phyloP scores from a whole-genome alignment of 2,797 vertebrate species.

The Vespertilio murinus region DNA sequence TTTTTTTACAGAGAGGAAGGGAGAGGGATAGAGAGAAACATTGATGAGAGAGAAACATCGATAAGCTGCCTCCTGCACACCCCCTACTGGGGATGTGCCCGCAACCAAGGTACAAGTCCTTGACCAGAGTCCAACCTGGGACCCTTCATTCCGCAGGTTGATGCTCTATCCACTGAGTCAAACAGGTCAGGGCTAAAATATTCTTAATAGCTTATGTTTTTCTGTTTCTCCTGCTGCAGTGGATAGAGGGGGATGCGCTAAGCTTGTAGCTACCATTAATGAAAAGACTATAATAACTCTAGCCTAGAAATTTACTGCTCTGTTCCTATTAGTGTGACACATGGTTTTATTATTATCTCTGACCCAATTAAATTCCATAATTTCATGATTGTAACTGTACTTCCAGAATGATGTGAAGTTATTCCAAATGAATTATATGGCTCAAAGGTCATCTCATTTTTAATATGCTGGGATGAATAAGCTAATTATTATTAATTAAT shows the following conservation, averaged over 20 bases:
- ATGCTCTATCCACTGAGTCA: too few species aligned
- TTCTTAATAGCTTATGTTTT: neutral
- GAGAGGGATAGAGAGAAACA: too few species aligned
- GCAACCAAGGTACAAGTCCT: too few species aligned
- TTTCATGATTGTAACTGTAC: neutral
- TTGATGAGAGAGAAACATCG: too few species aligned
- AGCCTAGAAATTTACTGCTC: conserved; percentile 24
- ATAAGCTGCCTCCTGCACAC: too few species aligned
- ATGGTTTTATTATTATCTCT: conserved; percentile 13
- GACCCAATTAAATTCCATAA: conserved; percentile 35
- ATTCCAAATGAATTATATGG: conserved; percentile 35
- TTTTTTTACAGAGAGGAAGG: too few species aligned
- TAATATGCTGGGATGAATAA: neutral
- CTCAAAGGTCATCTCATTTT: accelerated
- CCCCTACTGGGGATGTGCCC: too few species aligned
- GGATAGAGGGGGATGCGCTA: neutral
- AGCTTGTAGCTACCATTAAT: neutral
- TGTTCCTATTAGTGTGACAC: conserved; percentile 29
- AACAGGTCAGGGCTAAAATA: neutral
- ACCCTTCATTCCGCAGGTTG: too few species aligned
- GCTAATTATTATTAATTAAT: neutral
- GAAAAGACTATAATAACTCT: neutral
- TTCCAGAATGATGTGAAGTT: conserved; percentile 18
- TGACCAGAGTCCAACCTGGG: too few species aligned
- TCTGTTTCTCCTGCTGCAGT: neutral